A percentile compares a stretch with the other conserved stretches of the same genome.
These are phyloP conservation scores for Rhodophaea formosa DNA, from an alignment of 2,888 invertebrate genomes.

Conservation along the genomic window DNA sequence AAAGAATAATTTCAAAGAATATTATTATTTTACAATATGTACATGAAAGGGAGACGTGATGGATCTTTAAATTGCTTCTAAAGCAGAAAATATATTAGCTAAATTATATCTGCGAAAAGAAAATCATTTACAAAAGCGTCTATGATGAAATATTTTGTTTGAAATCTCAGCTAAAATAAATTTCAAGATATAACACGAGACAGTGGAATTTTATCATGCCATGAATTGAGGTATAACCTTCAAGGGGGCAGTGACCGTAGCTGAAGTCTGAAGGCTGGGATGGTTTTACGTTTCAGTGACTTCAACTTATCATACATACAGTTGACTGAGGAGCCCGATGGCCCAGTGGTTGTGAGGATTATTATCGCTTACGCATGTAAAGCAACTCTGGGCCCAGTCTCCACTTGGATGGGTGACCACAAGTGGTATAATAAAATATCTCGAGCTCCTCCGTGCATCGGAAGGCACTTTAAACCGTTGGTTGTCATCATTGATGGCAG, in stretches of 20 bases:
- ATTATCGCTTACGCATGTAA: no score
- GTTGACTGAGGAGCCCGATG: no score
- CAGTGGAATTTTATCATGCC: background rate
- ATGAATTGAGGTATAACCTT: background rate
- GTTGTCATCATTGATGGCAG: no score
- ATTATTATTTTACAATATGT: background rate
- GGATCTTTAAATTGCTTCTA: slow-evolving; percentile 1
- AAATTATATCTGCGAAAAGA: background rate
- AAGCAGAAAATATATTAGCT: background rate
- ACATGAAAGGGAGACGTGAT: background rate
- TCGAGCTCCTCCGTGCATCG: no score
- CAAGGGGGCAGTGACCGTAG: background rate
- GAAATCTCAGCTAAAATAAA: background rate
- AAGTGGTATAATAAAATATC: no score
- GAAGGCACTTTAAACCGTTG: no score
- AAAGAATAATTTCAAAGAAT: background rate
- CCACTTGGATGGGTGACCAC: no score
- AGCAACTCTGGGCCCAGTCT: no score
- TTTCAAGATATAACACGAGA: background rate
- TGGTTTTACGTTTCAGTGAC: slow-evolving; percentile 2
- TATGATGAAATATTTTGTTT: slow-evolving; percentile 2
- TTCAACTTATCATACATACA: background rate
- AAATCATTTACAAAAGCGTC: background rate
- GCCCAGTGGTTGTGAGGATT: no score
- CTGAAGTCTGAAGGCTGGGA: slow-evolving; percentile 3